Conservation (phyloP, 2,888 invertebrate genomes). For the Oconnorella tubifera region DNA sequence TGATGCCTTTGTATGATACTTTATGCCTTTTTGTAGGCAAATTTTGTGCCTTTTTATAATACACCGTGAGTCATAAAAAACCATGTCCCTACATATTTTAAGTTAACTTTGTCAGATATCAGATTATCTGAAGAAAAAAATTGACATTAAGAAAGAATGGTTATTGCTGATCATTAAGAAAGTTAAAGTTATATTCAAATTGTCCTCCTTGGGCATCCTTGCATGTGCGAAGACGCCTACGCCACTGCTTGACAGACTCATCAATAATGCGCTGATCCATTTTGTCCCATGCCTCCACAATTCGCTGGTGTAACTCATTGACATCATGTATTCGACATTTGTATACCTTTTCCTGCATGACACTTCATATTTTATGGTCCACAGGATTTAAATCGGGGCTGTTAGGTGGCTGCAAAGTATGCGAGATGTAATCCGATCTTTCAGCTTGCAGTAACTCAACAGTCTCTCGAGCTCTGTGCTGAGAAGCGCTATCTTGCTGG, state of each 20-base stretch:
- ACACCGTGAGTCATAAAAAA: too few relatives aligned
- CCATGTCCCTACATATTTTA: too few relatives aligned
- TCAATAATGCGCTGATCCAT: conserved; percentile 11
- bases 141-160: neutral
- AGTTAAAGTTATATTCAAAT: neutral
- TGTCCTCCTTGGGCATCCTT: neutral
- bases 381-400: conserved; percentile 15
- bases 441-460: conserved; percentile 8
- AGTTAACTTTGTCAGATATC: too few relatives aligned
- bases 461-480: conserved; percentile 11
- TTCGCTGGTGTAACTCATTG: neutral
- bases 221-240: neutral
- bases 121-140: too few relatives aligned
- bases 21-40: too few relatives aligned
- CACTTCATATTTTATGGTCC: conserved; percentile 6
- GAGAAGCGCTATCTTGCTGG: conserved; percentile 9
- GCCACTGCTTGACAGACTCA: conserved; percentile 6
- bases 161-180: neutral
- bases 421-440: conserved; percentile 5
- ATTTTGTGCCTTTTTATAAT: too few relatives aligned
- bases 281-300: conserved; percentile 5
- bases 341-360: conserved; percentile 6
- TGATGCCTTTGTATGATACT: too few relatives aligned
- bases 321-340: neutral
- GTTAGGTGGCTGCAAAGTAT: conserved; percentile 8